A percentile compares a stretch with the other conserved stretches of the same genome.
Conservation (phyloP, 2,888 invertebrate genomes). For the Parnassius orleans region DNA sequence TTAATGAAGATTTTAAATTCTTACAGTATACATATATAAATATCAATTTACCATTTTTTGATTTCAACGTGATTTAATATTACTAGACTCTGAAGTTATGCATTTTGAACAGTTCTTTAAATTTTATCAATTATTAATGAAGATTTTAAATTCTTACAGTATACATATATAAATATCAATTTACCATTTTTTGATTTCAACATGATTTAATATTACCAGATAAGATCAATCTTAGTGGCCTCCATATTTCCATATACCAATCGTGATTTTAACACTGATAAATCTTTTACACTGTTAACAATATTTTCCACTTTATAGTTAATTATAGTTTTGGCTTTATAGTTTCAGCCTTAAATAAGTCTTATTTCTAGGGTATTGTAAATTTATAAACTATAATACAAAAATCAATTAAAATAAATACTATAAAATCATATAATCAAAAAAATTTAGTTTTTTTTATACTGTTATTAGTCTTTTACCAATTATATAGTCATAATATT, state of each 20-base stretch:
- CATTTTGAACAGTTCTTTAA: not conserved
- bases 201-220: not conserved
- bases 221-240: slow-evolving; percentile 6
- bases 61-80: not conserved
- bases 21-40: not conserved
- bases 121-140: not conserved
- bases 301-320: not conserved
- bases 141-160: not conserved
- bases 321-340: not conserved
- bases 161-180: not conserved
- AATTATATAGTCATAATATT: not conserved
- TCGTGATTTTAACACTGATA: not conserved
- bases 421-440: not conserved
- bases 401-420: slow-evolving; percentile 12
- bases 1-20: not conserved
- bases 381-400: slow-evolving; percentile 16
- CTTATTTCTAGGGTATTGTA: slow-evolving; percentile 5
- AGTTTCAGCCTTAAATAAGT: slow-evolving; percentile 18
- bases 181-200: not conserved
- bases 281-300: slow-evolving; percentile 5
- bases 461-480: not conserved
- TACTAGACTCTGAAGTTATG: not conserved
- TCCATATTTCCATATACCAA: not conserved
- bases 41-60: not conserved
- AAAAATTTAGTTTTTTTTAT: not conserved